A percentile compares a stretch with the other conserved stretches of the same genome.
Conservation (phyloP, 2,888 invertebrate genomes). For the Elmis aenea region DNA sequence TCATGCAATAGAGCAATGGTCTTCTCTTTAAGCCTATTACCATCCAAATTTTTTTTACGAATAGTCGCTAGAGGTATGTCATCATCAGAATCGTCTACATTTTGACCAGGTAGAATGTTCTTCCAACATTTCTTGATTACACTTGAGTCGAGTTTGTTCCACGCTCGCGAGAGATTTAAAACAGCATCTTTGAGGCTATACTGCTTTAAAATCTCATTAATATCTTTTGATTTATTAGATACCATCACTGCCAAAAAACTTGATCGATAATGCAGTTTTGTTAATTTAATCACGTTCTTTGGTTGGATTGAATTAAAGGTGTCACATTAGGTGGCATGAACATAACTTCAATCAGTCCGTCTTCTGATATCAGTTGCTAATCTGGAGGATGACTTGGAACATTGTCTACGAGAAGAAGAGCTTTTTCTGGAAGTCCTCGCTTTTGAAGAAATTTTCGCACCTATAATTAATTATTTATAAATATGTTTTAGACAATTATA, state of each 20-base stretch:
- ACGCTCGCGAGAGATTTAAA: too few relatives aligned
- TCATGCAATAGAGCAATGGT: slow-evolving; percentile 1
- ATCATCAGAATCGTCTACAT: slow-evolving; percentile 1
- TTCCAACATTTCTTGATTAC: slow-evolving; percentile 4
- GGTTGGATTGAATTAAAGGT: too few relatives aligned
- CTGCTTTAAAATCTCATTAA: too few relatives aligned
- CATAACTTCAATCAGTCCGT: slow-evolving; percentile 1
- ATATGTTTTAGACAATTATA: too few relatives aligned
- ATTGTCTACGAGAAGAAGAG: too few relatives aligned
- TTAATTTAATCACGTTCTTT: neutral
- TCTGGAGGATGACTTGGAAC: too few relatives aligned
- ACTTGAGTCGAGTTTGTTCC: too few relatives aligned
- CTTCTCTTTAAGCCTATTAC: neutral
- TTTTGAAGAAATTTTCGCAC: too few relatives aligned
- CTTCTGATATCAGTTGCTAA: too few relatives aligned
- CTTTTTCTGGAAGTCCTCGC: too few relatives aligned
- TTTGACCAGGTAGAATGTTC: neutral
- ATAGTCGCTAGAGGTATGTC: slow-evolving; percentile 1
- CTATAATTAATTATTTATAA: too few relatives aligned
- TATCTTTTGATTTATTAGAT: slow-evolving; percentile 3
- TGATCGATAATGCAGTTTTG: slow-evolving; percentile 3
- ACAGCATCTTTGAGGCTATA: too few relatives aligned
- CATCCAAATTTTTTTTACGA: slow-evolving; percentile 1
- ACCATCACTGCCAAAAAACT: slow-evolving; percentile 1
- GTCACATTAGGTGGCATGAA: slow-evolving; percentile 1